These are phyloP conservation scores for Danionella cerebrum DNA, from an alignment of 2,113 vertebrate species.

Conservation along the genomic window DNA sequence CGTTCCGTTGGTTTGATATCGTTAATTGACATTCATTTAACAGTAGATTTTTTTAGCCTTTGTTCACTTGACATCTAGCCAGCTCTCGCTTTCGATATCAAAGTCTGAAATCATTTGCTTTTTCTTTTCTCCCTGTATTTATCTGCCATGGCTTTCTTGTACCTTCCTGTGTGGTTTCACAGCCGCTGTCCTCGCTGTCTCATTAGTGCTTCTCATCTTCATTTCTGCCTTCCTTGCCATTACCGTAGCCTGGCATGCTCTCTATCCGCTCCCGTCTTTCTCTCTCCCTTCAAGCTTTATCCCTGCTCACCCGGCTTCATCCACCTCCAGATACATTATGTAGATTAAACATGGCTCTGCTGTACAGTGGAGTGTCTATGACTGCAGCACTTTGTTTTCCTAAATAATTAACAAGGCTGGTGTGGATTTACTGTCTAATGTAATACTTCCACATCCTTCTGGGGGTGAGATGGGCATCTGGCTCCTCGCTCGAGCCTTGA, in stretches of 20 bases:
- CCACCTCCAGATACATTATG: conserved; percentile 49
- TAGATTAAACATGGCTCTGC: conserved; percentile 54
- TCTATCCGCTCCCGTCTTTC: conserved; percentile 21
- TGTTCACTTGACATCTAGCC: neutral
- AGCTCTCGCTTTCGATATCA: neutral
- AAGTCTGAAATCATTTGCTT: neutral
- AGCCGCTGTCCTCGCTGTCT: neutral
- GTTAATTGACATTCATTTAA: too few species aligned
- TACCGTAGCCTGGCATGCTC: neutral
- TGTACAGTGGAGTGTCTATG: conserved; percentile 46
- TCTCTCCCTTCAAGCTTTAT: conserved; percentile 7
- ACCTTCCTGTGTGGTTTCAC: conserved; percentile 2
- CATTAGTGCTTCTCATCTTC: conserved; percentile 7
- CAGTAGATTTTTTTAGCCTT: too few species aligned
- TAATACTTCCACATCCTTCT: conserved; percentile 51
- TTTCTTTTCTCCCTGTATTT: neutral
- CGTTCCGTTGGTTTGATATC: too few species aligned
- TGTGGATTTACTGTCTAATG: conserved; percentile 56
- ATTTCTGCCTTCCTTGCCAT: neutral
- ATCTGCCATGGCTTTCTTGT: neutral
- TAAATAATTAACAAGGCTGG: conserved; percentile 59
- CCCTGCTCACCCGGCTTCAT: conserved; percentile 10
- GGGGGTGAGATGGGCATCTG: conserved; percentile 43
- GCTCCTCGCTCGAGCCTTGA: conserved; percentile 32
- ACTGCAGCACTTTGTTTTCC: conserved; percentile 58